Base-by-base conservation (phyloP, 2,888 invertebrate genomes). In the Xestia sexstrigata region DNA sequence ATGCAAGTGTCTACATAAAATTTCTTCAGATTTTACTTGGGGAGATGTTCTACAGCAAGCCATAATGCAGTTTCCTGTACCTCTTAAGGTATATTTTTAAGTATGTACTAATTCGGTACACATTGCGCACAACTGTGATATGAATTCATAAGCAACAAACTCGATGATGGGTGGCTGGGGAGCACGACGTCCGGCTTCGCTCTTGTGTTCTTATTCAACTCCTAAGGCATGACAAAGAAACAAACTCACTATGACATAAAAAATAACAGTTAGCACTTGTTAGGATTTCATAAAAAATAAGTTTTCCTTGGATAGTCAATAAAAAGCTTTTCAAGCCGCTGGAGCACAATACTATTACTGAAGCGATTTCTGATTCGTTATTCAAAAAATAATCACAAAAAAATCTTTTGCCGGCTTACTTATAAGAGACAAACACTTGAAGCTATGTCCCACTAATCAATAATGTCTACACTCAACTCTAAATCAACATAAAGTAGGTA, bases 391-490 rank as follows among this genome's bases (percentile, higher is more conserved):
- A 63, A 76, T 35, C 52, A 77, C 0, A 35, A 23, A 13, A 26
- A 15, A 11, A 20, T 42, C 65, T 17, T 55, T 76, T 39, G 39
- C 3, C 1, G 5, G 0, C n/a, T 7, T 39, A 39, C 1, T n/a
- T 47, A 8, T 13, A 55, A 23, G 45, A 76, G 9, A 30, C 26
- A 76, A 7, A n/a, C 42, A 79, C 76, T 79, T 52, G 9, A 62
- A 26, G n/a, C 15, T 20, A 15, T n/a, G 11, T 15, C 74, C 74
- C 15, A 30, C 20, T 7, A 60, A 17, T 60, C 1, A 30, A 62
- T 13, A 23, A 30, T 6, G 13, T 6, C 3, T 7, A 11, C 11
- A 26, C 15, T 26, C 2, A 9, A 26, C 9, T 20, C 5, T 35
- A 35, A 1, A 45, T 23, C n/a, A n/a, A 60, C 35, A 23, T 42